These are phyloP conservation scores for Epirrhoe tristata DNA, from an alignment of 2,888 invertebrate species.

Conservation along the genomic window DNA sequence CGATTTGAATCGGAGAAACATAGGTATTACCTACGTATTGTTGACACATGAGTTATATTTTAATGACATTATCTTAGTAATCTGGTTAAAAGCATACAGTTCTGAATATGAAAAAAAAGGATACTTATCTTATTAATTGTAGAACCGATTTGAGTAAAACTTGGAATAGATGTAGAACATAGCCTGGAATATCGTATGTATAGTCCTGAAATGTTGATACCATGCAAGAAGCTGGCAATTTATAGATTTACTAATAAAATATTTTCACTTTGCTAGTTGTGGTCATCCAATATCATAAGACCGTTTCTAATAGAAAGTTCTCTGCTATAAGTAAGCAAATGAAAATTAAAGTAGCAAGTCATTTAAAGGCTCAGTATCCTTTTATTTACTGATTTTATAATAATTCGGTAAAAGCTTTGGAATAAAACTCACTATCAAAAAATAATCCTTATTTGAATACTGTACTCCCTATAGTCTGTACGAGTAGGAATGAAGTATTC, in stretches of 20 bases:
- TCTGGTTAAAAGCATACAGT: no score
- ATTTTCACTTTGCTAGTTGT: not conserved
- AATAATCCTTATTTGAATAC: not conserved
- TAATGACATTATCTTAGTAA: no score
- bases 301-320: slow-evolving; percentile 4
- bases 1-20: no score
- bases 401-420: not conserved
- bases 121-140: no score
- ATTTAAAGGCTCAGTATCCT: not conserved
- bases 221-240: not conserved
- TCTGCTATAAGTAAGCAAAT: not conserved
- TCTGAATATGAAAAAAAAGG: no score
- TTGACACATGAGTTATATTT: no score
- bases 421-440: not conserved
- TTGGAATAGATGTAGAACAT: no score
- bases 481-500: no score
- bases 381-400: no score
- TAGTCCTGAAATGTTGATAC: not conserved
- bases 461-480: no score
- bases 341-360: not conserved
- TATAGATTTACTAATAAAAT: not conserved
- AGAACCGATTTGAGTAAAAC: no score
- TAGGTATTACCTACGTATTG: no score
- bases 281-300: not conserved
- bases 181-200: not conserved